Conservation (phyloP, 2,888 invertebrate genomes). For the Ennomos quercinarius region DNA sequence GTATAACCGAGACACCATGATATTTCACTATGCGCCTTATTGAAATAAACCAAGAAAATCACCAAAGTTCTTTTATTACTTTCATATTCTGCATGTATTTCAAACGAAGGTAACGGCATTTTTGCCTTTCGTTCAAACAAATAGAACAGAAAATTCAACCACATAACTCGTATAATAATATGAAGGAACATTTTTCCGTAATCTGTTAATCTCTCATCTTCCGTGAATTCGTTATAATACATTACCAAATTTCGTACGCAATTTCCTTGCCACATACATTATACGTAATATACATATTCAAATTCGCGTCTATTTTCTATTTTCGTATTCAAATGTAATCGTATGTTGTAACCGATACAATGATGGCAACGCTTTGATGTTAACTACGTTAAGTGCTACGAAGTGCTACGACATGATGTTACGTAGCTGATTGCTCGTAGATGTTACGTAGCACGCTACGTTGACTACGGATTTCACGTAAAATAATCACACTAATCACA, state of each 20-base stretch:
- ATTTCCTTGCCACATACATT: constrained; percentile 6
- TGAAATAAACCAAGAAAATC: too few relatives aligned
- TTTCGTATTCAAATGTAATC: constrained; percentile 24
- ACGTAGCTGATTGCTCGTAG: constrained; percentile 16
- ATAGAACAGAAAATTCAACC: too few relatives aligned
- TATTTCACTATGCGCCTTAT: too few relatives aligned
- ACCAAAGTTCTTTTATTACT: too few relatives aligned
- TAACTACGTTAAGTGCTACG: constrained; percentile 22
- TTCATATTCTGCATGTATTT: too few relatives aligned
- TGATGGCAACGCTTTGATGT: constrained; percentile 18
- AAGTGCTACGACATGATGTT: constrained; percentile 23
- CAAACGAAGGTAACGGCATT: too few relatives aligned
- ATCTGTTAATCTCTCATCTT: constrained; percentile 8
- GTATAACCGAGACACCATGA: too few relatives aligned
- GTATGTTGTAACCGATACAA: constrained; percentile 22
- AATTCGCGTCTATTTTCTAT: constrained; percentile 25
- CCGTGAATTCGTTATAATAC: constrained; percentile 6
- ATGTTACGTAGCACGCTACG: constrained; percentile 17
- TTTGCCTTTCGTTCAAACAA: too few relatives aligned
- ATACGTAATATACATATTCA: constrained; percentile 17
- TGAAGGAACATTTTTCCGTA: constrained; percentile 1
- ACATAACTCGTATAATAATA: too few relatives aligned
- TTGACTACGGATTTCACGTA: not conserved
- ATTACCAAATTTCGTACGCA: constrained; percentile 8
- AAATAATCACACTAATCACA: too few relatives aligned